Conservation (phyloP, 2,113 vertebrate genomes). For the Egretta garzetta region DNA sequence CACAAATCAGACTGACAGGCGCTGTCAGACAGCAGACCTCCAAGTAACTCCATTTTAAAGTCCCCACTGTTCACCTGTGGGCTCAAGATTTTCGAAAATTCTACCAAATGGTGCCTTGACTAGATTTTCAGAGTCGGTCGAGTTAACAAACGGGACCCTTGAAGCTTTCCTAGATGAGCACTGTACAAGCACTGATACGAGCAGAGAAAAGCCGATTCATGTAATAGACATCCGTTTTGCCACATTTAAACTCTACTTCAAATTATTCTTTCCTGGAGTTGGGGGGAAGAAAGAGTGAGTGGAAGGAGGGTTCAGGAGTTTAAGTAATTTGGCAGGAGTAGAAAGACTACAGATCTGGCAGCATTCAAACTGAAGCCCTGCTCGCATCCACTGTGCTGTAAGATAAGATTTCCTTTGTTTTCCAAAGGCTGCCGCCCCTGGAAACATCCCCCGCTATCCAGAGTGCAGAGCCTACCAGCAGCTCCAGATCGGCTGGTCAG, state of each 20-base stretch:
- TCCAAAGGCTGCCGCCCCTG: neutral
- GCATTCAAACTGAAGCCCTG: neutral
- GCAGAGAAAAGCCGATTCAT: neutral
- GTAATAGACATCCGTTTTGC: rapidly evolving
- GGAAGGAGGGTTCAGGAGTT: neutral
- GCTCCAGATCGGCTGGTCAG: neutral
- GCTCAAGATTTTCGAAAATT: neutral
- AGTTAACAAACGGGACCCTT: neutral
- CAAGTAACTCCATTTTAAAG: neutral
- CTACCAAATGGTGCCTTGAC: too few species aligned
- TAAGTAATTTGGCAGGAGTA: neutral
- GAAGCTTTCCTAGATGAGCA: neutral
- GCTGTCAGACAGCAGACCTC: neutral
- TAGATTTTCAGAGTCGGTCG: neutral
- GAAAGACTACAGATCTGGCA: neutral
- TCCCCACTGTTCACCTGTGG: neutral
- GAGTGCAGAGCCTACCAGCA: neutral
- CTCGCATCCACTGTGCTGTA: neutral
- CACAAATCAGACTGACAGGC: neutral
- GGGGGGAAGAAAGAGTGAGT: neutral
- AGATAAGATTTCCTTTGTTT: constrained; percentile 21
- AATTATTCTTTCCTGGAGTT: neutral
- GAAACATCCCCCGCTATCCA: neutral
- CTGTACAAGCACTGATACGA: neutral
- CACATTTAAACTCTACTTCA: neutral